Evolutionary conservation across 1,140 invertebrate species (phyloP), one percentile per base, ranked within the genome.

Genomic region (Listronotus bonariensis): DNA sequence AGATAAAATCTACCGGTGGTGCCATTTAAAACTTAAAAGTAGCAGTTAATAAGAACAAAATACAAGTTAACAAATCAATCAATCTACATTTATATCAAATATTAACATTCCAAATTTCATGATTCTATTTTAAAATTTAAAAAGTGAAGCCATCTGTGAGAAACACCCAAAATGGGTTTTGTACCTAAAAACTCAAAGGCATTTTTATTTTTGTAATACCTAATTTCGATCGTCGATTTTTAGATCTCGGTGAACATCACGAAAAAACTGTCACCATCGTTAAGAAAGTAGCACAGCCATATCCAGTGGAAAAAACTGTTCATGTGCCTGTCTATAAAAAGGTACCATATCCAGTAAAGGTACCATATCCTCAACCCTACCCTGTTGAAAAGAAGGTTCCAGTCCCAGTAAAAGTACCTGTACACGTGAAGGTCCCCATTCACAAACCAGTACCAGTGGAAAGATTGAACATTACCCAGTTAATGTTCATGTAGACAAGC

Each of bases 221-320:
- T n/a, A n/a, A n/a, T n/a, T n/a, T n/a, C n/a, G n/a, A n/a, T n/a
- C n/a, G n/a, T n/a, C n/a, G n/a, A n/a, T 18, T 17, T 56, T 42
- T 26, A 20, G 36, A 56, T 14, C 2, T 56, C 18, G 79, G 84
- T 53, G 82, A 83, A 75, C 80, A 87, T 54, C 82, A 85, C 69
- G 75, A 83, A 52, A 92, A 92, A 78, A 88, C 88, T n/a, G 80
- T 91, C 67, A 91, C 89, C 14, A 81, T 91, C 10, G 83, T 88
- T 40, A 91, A 92, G 78, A 89, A 90, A 72, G 85, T 88, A 15
- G 68, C 74, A 20, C 68, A 63, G 45, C 76, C 76, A 8, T 76
- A 75, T 41, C 74, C 78, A 9, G 74, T 80, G 17, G 76, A 77
- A 34, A 80, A 77, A 55, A 72, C 72, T 51, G 68, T 78, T n/a